These are phyloP conservation scores for Anguilla japonica DNA, from an alignment of 2,113 vertebrate genomes.

Conservation along the genomic window DNA sequence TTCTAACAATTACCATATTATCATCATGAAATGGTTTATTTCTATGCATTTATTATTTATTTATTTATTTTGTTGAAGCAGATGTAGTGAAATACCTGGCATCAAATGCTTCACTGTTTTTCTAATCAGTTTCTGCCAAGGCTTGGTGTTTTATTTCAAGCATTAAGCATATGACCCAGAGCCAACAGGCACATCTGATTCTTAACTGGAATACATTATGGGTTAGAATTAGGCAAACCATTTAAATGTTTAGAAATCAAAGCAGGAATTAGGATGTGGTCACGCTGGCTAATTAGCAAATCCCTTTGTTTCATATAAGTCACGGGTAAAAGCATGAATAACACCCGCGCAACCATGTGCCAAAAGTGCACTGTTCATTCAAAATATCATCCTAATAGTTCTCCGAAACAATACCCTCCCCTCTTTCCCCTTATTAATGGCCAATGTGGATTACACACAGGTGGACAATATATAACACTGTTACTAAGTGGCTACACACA, in stretches of 20 bases:
- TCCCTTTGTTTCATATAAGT: background rate
- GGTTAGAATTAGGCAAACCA: background rate
- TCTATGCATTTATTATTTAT: no score
- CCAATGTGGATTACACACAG: background rate
- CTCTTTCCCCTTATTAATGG: conserved; percentile 3
- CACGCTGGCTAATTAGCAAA: background rate
- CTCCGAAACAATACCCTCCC: background rate
- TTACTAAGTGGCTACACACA: background rate
- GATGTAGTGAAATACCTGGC: no score
- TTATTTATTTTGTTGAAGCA: no score
- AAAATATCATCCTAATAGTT: background rate
- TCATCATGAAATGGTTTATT: no score
- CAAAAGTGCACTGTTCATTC: background rate
- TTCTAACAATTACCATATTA: no score
- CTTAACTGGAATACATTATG: background rate
- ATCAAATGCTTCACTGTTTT: background rate
- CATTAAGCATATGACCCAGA: no score
- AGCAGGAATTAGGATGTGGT: conserved; percentile 9
- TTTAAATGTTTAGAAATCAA: background rate
- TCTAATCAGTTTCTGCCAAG: background rate
- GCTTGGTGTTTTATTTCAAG: background rate
- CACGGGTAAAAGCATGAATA: background rate
- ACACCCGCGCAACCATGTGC: background rate
- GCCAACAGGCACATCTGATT: background rate
- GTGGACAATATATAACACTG: background rate